phyloP scores from a whole-genome alignment of 2,888 invertebrate genomes.

The Laspeyria flexula region DNA sequence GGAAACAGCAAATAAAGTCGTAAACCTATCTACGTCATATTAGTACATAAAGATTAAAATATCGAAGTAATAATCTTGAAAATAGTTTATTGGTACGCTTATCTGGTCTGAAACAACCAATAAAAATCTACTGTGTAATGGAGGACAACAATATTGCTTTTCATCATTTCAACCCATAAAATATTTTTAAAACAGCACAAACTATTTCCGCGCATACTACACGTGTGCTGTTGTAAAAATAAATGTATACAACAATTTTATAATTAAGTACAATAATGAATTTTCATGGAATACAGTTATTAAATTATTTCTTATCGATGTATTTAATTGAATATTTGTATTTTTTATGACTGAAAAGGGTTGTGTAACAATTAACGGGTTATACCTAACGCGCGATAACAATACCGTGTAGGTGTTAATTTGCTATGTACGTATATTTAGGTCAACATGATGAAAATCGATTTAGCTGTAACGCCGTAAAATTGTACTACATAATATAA shows the following conservation, averaged over 20 bases:
- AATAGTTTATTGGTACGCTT: too few relatives aligned
- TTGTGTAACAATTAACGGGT: slow-evolving; percentile 12
- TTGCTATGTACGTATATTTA: slow-evolving; percentile 2
- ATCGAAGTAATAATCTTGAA: too few relatives aligned
- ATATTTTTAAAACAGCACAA: neutral
- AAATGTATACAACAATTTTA: neutral
- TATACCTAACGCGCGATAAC: slow-evolving; percentile 4
- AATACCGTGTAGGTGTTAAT: neutral
- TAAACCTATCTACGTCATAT: too few relatives aligned
- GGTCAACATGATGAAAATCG: slow-evolving; percentile 5
- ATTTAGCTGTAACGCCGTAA: neutral
- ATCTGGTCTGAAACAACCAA: too few relatives aligned
- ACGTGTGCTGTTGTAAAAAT: neutral
- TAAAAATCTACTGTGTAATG: too few relatives aligned
- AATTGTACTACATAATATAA: neutral
- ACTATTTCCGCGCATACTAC: neutral
- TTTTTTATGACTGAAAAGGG: slow-evolving; percentile 5
- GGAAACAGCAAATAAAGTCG: too few relatives aligned
- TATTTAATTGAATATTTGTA: slow-evolving; percentile 10
- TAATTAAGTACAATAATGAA: neutral
- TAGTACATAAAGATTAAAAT: too few relatives aligned
- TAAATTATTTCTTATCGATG: slow-evolving; percentile 7
- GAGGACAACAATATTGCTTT: too few relatives aligned
- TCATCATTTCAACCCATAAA: too few relatives aligned
- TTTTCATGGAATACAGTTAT: slow-evolving; percentile 4